Base-by-base conservation (phyloP, 2,797 vertebrate species). In the Sibirionetta formosa region DNA sequence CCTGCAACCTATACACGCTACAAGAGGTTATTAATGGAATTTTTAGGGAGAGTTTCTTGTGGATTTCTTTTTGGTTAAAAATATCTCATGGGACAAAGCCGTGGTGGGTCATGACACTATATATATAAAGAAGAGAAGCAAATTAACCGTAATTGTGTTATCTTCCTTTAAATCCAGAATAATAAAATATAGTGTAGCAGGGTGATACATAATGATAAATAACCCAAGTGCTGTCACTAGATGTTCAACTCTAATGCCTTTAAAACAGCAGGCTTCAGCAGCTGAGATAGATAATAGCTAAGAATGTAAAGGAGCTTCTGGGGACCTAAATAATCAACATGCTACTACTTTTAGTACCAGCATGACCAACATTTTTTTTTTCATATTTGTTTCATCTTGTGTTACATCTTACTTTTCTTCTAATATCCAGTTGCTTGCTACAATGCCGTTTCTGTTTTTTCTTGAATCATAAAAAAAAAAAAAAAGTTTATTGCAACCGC, bases 101-200 rank as follows among this genome's bases (percentile, higher is more conserved):
- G 83, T 97, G 98, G 98, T 98, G 98, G 99, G 99, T 98, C 98
- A 98, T 98, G 98, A 99, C 99, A 98, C 97, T 97, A 98, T 98
- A 98, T 92, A 96, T 98, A 98, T 98, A 98, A 99, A 98, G 98
- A 99, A 99, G 98, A 97, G 97, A 97, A 98, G 97, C 98, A 99
- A 99, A 99, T 99, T 98, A 98, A 98, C 98, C 97, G 96, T 98
- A 98, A 99, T 99, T 99, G 98, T 99, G 98, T 99, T 99, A 99
- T 99, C 99, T 98, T 98, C 98, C 98, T 98, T 99, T 99, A 99
- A 99, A 99, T 98, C 96, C 94, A 83, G 98, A 98, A 99, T 98
- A 99, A 99, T 99, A 98, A 99, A 99, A 99, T 98, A 98, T 97
- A 98, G 98, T 96, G 98, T 98, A 91, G 96, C 95, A 14, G 97